A percentile compares a stretch with the other conserved stretches of the same genome.
Conservation (phyloP, 2,888 invertebrate species). For the Drosophila peninsularis region DNA sequence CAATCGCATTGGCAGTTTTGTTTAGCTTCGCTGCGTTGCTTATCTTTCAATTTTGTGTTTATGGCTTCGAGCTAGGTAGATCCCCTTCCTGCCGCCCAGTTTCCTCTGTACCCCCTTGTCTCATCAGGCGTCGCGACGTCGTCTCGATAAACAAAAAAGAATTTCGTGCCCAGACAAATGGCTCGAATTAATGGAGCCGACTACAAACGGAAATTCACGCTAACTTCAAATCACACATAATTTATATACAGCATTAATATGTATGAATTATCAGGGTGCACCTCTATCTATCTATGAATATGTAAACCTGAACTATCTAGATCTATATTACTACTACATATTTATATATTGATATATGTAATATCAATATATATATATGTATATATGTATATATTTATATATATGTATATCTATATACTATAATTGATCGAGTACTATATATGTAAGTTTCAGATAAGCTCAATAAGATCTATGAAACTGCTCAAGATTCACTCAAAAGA, state of each 20-base stretch:
- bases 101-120: background rate
- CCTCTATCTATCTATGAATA: no score
- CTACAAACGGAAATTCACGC: constrained; percentile 31
- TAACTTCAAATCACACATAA: background rate
- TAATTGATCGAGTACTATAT: no score
- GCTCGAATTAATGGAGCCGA: constrained; percentile 44
- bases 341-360: no score
- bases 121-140: constrained; percentile 23
- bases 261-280: no score
- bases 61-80: constrained; percentile 9
- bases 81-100: background rate
- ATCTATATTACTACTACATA: no score
- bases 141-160: constrained; percentile 30
- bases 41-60: constrained; percentile 39
- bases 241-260: background rate
- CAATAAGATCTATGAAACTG: background rate
- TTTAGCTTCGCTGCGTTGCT: constrained; percentile 13
- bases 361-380: no score
- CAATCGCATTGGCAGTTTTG: constrained; percentile 1
- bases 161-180: constrained; percentile 22
- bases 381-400: no score
- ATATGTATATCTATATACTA: no score
- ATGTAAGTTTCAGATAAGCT: background rate
- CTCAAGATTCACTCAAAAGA: background rate
- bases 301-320: no score